phyloP scores from a whole-genome alignment of 37 sponge, comb jelly and placozoan species.

The Cliona cf. orientalis region DNA sequence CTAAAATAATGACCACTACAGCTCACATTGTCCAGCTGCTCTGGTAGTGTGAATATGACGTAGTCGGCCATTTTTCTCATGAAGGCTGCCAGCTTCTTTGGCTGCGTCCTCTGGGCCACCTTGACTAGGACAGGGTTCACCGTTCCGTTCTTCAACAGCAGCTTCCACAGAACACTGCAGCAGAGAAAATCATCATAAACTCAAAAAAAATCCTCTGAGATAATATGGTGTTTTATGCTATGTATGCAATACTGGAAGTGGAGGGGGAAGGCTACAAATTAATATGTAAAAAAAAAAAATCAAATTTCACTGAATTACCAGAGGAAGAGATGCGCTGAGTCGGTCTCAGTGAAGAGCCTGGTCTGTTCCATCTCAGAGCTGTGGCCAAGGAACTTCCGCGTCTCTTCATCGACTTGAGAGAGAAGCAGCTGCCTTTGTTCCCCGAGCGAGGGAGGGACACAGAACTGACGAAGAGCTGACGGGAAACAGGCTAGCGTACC shows the following conservation, averaged over 20 bases:
- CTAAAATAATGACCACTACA: neutral
- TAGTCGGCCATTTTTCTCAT: constrained; percentile 53
- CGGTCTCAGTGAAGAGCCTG: constrained; percentile 59
- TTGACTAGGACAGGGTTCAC: constrained; percentile 45
- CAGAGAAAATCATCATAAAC: constrained; percentile 6
- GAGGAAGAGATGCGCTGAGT: constrained; percentile 57
- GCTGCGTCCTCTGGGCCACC: constrained; percentile 37
- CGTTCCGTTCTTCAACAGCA: constrained; percentile 49
- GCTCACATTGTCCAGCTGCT: constrained; percentile 33
- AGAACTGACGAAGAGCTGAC: constrained; percentile 31
- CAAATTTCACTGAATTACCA: constrained; percentile 70
- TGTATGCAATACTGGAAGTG: neutral
- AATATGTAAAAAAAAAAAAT: neutral
- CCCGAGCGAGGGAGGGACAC: constrained; percentile 3
- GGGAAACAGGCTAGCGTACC: constrained; percentile 57
- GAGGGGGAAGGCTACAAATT: neutral
- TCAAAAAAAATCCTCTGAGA: neutral
- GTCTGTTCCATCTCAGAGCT: constrained; percentile 48
- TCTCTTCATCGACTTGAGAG: constrained; percentile 71
- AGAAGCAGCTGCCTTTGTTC: constrained; percentile 21
- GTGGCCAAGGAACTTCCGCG: constrained; percentile 3
- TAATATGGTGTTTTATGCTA: neutral
- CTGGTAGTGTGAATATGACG: constrained; percentile 53
- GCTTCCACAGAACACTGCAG: constrained; percentile 80
- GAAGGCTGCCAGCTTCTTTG: constrained; percentile 59